Base-by-base conservation (phyloP, 2,797 vertebrate genomes). In the Alectoris magna region DNA sequence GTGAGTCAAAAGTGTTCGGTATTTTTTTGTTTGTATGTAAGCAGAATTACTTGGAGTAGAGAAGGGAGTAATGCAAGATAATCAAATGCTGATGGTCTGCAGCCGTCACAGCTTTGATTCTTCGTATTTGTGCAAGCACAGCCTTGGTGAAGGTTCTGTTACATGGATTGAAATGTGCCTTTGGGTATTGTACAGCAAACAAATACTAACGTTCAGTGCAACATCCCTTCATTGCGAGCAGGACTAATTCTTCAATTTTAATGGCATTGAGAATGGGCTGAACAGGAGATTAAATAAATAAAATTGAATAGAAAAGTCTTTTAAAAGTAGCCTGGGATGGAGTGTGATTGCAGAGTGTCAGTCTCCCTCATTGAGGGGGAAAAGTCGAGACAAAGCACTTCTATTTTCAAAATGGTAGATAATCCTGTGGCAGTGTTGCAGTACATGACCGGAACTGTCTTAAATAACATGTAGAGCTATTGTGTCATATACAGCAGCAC, bases 351-450 rank as follows among this genome's bases (percentile, higher is more conserved):
- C 43, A 44, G 48, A 46, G 21, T n/a, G 27, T 76, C 76, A n/a
- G 9, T 5, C 23, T 84, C 5, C 14, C 10, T 58, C 72, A 43
- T 15, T 2, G 3, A 8, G 86, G 39, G 43, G 6, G 36, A 60
- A 10, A 48, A 87, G 76, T 85, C 29, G 62, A 80, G 82, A 87
- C 53, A 91, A 94, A 91, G 73, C 87, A 71, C 70, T 93, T 89
- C 24, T 78, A 6, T 73, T 92, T 93, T 92, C 43, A 80, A 22
- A 91, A 73, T 66, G 58, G 75, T 56, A 88, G 48, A 2, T 62
- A 69, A 73, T 78, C 41, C 66, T 93, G 31, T 90, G 81, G 41
- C 73, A 83, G 21, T 2, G 0, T 27, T 73, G 56, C 60, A 67
- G 51, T 76, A 44, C 29, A 0, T 29, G 60, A 55, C 67, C 4